Base-by-base conservation (phyloP, 1,140 invertebrate genomes). In the Bombus consobrinus region DNA sequence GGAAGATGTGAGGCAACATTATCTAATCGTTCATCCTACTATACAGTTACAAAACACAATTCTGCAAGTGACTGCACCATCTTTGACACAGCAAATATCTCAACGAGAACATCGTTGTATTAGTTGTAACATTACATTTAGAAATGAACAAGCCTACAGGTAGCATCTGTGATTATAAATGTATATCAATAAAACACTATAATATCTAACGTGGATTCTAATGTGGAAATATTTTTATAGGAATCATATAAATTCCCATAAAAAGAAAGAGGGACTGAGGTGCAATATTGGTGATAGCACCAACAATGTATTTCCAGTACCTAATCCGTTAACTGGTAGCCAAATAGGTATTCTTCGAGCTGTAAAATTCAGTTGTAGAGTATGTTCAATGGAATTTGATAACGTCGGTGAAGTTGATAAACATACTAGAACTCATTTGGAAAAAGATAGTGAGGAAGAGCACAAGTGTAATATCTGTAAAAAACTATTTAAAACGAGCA, bases 381-480 rank as follows among this genome's bases (percentile, higher is more conserved):
- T 94, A 5, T 94, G 93, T 62, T 92, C 87, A 0, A 91, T 93
- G 76, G 91, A 93, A 75, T 90, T 93, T 3, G 76, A 89, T 12
- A 93, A 92, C 12, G 81, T 93, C 5, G 90, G 75, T 1, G 93
- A 93, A 74, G 93, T 93, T 12, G 92, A 94, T n/a, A 84, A 71
- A 34, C 93, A 94, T 15, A 93, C 92, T 32, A 92, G 91, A 28
- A 91, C 88, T 10, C 93, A 94, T 75, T 66, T 89, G 22, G 84
- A 73, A 3, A n/a, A 91, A 86, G 71, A 86, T 25, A 71, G 32
- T 37, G 85, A 89, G 1, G 83, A 89, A 8, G 86, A 87, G 22
- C 86, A 84, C 18, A 91, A 91, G 13, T 94, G 93, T 62, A 92
- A 90, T 34, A 90, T 93, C 34, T 93, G 93, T 62, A 90, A 93